Base-by-base conservation (phyloP, 2,888 invertebrate genomes). In the Stomorhina lunata region DNA sequence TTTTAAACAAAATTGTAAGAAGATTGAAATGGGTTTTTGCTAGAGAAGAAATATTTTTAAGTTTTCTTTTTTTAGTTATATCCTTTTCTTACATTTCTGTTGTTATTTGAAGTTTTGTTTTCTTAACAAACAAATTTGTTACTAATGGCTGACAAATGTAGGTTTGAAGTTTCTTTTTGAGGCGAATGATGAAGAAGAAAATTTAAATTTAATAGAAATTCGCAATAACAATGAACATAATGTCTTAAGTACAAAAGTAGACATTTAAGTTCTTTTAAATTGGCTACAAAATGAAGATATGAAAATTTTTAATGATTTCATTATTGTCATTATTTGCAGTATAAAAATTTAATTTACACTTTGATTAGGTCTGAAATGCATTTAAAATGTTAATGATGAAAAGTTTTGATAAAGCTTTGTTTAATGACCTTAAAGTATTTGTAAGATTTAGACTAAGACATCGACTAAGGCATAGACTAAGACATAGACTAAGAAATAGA, bases 141-240 rank as follows among this genome's bases (percentile, higher is more conserved):
- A 59, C 72, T 68, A 80, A 73, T 59, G 59, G 34, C 34, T 68
- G 79, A 53, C 59, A 69, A 75, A 63, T 57, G 45, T 69, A 57
- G 34, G 63, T 55, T 69, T 53, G 25, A 27, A 43, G 48, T 12
- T 57, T 57, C 34, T 20, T 15, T 15, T 29, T 29, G n/a, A n/a
- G n/a, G n/a, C n/a, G n/a, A 4, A 25, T 50, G 40, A 5, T 10
- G 43, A 34, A 48, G 27, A n/a, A 45, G 50, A 32, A 69, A 37
- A 69, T 29, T 48, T 4, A 63, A 75, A 57, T 57, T 45, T 57
- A 66, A 66, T 45, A 48, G 29, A 48, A 75, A 32, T 45, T 37
- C 22, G 34, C 22, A 3, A 29, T 34, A 57, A 57, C 12, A 27
- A 34, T 22, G n/a, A n/a, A 29, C 4, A 34, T 20, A 3, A n/a